Base-by-base conservation (phyloP, 2,113 vertebrate species). In the Galbula dea region DNA sequence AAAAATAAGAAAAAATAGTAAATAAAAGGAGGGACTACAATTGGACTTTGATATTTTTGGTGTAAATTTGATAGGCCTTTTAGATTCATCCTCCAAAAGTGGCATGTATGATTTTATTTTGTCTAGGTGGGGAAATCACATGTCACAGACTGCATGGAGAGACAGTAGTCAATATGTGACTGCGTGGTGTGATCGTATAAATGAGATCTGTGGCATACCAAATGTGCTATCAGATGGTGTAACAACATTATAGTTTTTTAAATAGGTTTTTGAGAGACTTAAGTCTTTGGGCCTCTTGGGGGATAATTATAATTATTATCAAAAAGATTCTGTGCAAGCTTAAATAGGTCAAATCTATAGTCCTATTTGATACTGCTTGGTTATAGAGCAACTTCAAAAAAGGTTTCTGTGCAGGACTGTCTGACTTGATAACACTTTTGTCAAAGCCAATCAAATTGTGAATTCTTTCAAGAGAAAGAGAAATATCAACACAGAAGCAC, bases 221-320 rank as follows among this genome's bases (percentile, higher is more conserved):
- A 59, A 15, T 41, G 26, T n/a, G 48, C 5, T 23, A 55, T 26
- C 37, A 46, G 34, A 15, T 29, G 12, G 12, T 37, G 23, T 43
- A 72, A 9, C 3, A 20, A 59, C 34, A 17, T 14, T 0, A 36
- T 14, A 1, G 0, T n/a, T 19, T 68, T 82, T 24, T 20, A 32
- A 62, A 37, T 3, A 9, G 12, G 11, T 52, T 91, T 86, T 75
- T 72, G 29, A 34, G 41, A 66, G 23, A 39, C 10, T 55, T 55
- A 0, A 1, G 19, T 58, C 12, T 75, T 78, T 58, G 20, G 43
- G 22, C 15, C 17, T 87, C 9, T 27, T 30, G 34, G 43, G 39
- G 63, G 22, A 49, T 32, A 15, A 54, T 71, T 49, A 49, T 7
- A 63, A 19, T 52, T 65, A 30, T 30, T 43, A 55, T 65, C 12